These are phyloP conservation scores for Syngnathus floridae DNA, from an alignment of 2,113 vertebrate genomes.

Conservation along the genomic window DNA sequence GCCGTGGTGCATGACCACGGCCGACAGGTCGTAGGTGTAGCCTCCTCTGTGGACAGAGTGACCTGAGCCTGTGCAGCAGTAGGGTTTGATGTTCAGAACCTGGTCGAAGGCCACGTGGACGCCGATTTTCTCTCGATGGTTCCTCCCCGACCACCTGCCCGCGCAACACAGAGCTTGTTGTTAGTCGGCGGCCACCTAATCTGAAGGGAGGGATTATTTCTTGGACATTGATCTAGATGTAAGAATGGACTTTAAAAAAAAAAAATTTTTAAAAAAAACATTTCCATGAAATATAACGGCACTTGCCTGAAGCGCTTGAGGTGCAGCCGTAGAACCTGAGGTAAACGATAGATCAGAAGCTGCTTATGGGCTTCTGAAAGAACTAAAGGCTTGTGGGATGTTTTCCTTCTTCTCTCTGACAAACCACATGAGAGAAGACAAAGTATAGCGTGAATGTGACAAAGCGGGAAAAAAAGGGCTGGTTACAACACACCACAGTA, in stretches of 20 bases:
- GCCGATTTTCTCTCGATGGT: slow-evolving; percentile 99
- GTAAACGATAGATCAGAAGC: slow-evolving; percentile 99
- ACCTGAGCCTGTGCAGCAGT: slow-evolving; percentile 88
- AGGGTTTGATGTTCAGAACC: slow-evolving; percentile 96
- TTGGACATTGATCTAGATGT: background rate
- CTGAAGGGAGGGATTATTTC: background rate
- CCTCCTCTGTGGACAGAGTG: slow-evolving; percentile 82
- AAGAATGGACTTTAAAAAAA: background rate
- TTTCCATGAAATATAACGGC: background rate
- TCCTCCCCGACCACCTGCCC: slow-evolving; percentile 94
- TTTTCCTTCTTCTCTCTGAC: slow-evolving; percentile 87
- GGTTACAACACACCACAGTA: too few relatives aligned
- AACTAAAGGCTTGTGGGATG: slow-evolving; percentile 90
- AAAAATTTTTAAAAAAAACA: background rate
- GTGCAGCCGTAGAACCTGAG: slow-evolving; percentile 99
- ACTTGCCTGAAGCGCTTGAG: slow-evolving; percentile 97
- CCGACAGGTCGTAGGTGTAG: slow-evolving; percentile 96
- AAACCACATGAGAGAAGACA: slow-evolving; percentile 14
- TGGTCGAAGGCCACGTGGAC: slow-evolving; percentile 98
- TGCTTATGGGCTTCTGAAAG: slow-evolving; percentile 97
- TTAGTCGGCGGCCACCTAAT: too few relatives aligned
- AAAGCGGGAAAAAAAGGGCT: background rate
- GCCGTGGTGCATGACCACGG: slow-evolving; percentile 98
- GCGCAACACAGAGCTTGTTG: slow-evolving; percentile 22
- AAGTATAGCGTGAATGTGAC: background rate